phyloP scores from a whole-genome alignment of 2,113 vertebrate genomes.

The Strix aluco region DNA sequence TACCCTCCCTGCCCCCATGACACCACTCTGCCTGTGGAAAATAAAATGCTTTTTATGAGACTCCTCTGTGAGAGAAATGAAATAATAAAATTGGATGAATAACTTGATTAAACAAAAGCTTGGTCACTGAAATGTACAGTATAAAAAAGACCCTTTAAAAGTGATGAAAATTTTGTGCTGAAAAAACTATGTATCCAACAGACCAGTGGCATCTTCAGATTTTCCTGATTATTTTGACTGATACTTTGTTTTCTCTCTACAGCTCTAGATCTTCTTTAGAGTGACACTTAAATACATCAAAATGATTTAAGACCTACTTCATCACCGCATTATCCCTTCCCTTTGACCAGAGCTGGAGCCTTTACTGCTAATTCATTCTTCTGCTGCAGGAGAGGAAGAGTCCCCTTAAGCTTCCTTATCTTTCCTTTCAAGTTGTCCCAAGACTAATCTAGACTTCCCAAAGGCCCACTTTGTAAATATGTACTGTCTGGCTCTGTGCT shows the following conservation, averaged over 20 bases:
- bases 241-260: constrained; percentile 11
- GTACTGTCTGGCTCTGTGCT: not conserved
- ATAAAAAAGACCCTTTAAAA: not conserved
- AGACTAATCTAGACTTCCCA: not conserved
- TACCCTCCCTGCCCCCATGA: not conserved
- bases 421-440: constrained; percentile 38
- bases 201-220: not conserved
- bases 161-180: not conserved
- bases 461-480: not conserved
- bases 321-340: constrained; percentile 41
- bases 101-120: not conserved
- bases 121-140: not conserved
- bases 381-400: constrained; percentile 28
- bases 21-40: not conserved
- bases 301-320: constrained; percentile 54
- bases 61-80: not conserved
- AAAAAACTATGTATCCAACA: accelerated
- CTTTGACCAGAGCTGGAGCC: constrained; percentile 56
- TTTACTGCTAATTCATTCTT: constrained; percentile 26
- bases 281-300: constrained; percentile 33
- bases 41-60: not conserved
- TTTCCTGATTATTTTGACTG: not conserved
- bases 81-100: not conserved
- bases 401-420: constrained; percentile 61
- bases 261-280: constrained; percentile 7